Conservation (phyloP, 2,888 invertebrate genomes). For the Eretmocerus hayati region DNA sequence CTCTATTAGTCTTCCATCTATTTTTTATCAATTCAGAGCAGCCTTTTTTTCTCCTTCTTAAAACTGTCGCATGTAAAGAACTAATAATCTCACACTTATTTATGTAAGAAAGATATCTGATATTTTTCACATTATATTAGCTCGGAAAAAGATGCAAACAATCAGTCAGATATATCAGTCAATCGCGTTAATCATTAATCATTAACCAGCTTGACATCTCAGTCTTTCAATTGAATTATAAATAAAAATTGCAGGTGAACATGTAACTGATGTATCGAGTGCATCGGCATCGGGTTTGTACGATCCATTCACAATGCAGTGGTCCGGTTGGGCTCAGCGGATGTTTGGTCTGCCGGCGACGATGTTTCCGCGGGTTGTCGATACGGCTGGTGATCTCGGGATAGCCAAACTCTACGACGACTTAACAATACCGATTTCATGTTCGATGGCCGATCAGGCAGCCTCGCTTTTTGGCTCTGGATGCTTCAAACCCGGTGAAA, state of each 20-base stretch:
- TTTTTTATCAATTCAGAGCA: too few species aligned
- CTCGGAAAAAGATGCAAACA: too few species aligned
- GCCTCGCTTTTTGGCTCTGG: constrained; percentile 85
- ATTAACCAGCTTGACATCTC: too few species aligned
- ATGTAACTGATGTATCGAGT: constrained; percentile 84
- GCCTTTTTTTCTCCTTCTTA: too few species aligned
- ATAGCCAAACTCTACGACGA: constrained; percentile 64
- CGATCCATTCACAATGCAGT: constrained; percentile 84
- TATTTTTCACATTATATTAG: too few species aligned
- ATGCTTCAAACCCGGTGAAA: constrained; percentile 68
- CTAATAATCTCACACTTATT: too few species aligned
- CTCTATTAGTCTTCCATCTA: too few species aligned
- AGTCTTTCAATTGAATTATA: too few species aligned
- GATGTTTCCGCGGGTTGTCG: constrained; percentile 75
- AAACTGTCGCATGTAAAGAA: too few species aligned
- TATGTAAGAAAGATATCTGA: too few species aligned
- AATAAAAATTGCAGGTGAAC: constrained; percentile 43
- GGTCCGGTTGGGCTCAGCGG: constrained; percentile 68
- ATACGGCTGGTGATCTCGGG: constrained; percentile 72
- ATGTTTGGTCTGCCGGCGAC: constrained; percentile 66
- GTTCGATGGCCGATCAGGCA: constrained; percentile 80
- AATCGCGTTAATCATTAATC: too few species aligned
- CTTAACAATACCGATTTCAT: constrained; percentile 69
- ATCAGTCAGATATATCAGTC: too few species aligned
- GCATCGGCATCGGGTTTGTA: constrained; percentile 88